A percentile compares a stretch with the other conserved stretches of the same genome.
Evolutionary conservation across 2,797 vertebrate genomes (phyloP).

Genomic region (Salarias fasciatus): DNA sequence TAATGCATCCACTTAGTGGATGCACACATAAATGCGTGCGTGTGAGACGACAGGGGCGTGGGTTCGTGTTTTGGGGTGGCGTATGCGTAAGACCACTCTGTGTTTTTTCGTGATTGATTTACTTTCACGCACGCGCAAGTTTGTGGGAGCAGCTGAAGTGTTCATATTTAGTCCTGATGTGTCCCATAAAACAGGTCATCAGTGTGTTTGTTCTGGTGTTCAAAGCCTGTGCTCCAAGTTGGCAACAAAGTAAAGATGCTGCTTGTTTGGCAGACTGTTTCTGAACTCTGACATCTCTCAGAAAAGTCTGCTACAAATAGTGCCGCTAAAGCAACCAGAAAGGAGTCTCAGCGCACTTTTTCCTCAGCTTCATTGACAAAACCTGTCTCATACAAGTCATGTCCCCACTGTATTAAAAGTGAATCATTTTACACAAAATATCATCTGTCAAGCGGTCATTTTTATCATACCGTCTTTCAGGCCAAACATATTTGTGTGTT

Average conservation of each 20-base stretch:
- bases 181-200: conserved; percentile 41
- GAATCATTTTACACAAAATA: conserved; percentile 28
- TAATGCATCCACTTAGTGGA: conserved; percentile 76
- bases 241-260: conserved; percentile 41
- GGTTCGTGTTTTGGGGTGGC: conserved; percentile 55
- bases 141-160: conserved; percentile 33
- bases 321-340: conserved; percentile 46
- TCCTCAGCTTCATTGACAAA: conserved; percentile 52
- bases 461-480: background rate
- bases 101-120: conserved; percentile 56
- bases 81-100: conserved; percentile 42
- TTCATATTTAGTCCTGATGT: conserved; percentile 47
- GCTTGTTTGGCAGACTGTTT: conserved; percentile 50
- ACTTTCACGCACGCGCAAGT: conserved; percentile 28
- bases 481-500: conserved; percentile 2
- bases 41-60: conserved; percentile 48
- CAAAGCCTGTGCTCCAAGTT: conserved; percentile 38
- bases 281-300: conserved; percentile 50
- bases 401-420: conserved; percentile 35
- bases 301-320: conserved; percentile 57
- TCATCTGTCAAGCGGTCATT: conserved; percentile 22
- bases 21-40: conserved; percentile 54
- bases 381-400: conserved; percentile 43
- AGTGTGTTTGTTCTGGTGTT: conserved; percentile 41
- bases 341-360: conserved; percentile 33